phyloP scores from a whole-genome alignment of 2,888 invertebrate species.

The Erebia epiphron region DNA sequence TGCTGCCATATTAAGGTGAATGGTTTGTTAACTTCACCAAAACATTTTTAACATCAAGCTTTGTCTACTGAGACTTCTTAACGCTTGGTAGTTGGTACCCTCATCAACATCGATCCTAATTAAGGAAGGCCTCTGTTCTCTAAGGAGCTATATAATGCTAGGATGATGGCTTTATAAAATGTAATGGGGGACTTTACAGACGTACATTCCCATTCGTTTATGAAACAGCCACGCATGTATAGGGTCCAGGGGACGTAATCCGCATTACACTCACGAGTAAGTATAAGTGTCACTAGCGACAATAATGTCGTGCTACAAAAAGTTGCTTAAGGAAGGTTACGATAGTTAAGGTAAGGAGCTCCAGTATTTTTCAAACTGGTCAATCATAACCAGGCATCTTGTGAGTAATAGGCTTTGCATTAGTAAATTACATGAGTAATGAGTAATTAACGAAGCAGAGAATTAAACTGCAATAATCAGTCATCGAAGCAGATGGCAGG shows the following conservation, averaged over 20 bases:
- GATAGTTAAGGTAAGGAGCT: too few species aligned
- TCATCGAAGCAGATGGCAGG: too few species aligned
- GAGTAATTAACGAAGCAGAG: too few species aligned
- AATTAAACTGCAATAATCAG: too few species aligned
- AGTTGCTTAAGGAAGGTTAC: background rate
- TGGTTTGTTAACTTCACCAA: too few species aligned
- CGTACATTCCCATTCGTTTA: slow-evolving; percentile 48
- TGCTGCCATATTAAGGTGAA: too few species aligned
- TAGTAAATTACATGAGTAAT: too few species aligned
- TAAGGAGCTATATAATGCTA: slow-evolving; percentile 65
- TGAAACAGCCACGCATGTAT: slow-evolving; percentile 50
- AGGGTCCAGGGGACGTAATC: slow-evolving; percentile 44
- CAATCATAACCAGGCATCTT: too few species aligned
- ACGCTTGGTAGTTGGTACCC: slow-evolving; percentile 45
- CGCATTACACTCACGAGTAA: slow-evolving; percentile 38
- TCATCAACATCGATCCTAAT: slow-evolving; percentile 62
- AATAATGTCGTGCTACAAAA: background rate
- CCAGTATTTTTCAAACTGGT: too few species aligned
- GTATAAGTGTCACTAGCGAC: background rate
- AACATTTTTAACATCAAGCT: too few species aligned
- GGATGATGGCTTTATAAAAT: slow-evolving; percentile 73
- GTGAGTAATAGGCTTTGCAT: too few species aligned
- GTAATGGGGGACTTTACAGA: slow-evolving; percentile 68
- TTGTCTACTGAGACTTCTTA: slow-evolving; percentile 46
- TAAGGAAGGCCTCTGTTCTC: slow-evolving; percentile 60